Conservation (phyloP, 2,888 invertebrate genomes). For the Ethmia dodecea region DNA sequence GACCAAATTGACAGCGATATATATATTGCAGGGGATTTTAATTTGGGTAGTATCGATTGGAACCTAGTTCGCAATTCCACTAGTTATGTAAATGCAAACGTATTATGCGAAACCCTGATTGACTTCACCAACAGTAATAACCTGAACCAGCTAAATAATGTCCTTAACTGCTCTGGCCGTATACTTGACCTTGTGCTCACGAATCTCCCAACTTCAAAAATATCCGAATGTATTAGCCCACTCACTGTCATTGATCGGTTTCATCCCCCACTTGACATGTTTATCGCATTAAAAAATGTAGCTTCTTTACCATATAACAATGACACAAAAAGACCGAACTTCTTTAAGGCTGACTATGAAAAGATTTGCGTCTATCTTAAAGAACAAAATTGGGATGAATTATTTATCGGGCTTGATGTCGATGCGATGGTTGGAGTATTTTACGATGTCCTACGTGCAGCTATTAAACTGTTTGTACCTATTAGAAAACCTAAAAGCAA, state of each 20-base stretch:
- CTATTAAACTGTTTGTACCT: neutral
- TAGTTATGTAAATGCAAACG: neutral
- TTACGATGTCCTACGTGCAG: neutral
- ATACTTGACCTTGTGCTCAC: neutral
- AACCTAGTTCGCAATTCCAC: neutral
- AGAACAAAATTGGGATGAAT: neutral
- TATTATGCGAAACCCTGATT: neutral
- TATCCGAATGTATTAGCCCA: neutral
- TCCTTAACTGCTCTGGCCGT: neutral
- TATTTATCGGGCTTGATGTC: neutral
- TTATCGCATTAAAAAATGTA: neutral
- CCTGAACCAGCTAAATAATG: neutral
- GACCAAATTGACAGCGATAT: neutral
- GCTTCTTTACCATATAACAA: neutral
- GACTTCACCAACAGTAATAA: neutral
- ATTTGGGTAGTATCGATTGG: constrained; percentile 5
- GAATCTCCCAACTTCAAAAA: neutral
- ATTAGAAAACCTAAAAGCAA: neutral
- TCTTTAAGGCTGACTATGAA: neutral
- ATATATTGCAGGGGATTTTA: constrained; percentile 7
- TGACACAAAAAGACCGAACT: neutral
- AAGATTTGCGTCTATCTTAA: neutral
- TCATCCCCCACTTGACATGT: neutral
- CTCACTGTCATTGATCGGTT: neutral
- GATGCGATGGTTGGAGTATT: neutral